Evolutionary conservation across 2,797 vertebrate species (phyloP).

Genomic region (Cuculus canorus): DNA sequence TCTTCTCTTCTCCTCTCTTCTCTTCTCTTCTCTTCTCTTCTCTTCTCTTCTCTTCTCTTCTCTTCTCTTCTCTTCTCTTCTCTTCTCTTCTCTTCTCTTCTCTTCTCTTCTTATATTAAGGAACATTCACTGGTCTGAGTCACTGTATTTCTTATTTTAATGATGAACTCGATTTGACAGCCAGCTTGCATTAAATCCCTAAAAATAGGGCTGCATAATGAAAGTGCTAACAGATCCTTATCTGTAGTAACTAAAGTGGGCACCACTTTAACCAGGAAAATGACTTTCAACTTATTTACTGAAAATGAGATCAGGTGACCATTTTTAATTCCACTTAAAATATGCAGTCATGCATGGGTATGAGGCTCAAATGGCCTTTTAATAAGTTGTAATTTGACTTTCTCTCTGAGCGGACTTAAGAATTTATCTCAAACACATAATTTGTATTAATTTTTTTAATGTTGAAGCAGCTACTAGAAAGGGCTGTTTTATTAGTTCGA

Average conservation of each 20-base stretch:
- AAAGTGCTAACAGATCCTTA: constrained; percentile 35
- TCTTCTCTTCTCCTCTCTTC: too few relatives aligned
- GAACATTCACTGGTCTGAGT: neutral
- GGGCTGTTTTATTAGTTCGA: constrained; percentile 39
- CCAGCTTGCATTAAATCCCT: neutral
- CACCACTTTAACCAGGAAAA: constrained; percentile 42
- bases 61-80: too few relatives aligned
- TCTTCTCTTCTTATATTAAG: neutral
- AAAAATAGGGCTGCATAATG: constrained; percentile 34
- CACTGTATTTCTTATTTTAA: constrained; percentile 11
- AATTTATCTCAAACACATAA: constrained; percentile 28
- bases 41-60: too few relatives aligned
- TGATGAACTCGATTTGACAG: neutral
- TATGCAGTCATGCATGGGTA: neutral
- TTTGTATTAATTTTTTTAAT: constrained; percentile 35
- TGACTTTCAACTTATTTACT: constrained; percentile 23
- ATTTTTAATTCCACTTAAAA: constrained; percentile 41
- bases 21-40: too few relatives aligned
- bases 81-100: neutral
- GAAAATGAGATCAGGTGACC: constrained; percentile 8
- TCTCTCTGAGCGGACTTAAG: constrained; percentile 22
- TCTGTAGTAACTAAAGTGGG: constrained; percentile 1
- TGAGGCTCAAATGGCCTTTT: constrained; percentile 32
- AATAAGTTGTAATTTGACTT: constrained; percentile 49
- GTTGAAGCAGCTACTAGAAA: constrained; percentile 45